phyloP scores from a whole-genome alignment of 2,888 invertebrate species.

The Cephus pygmeus region DNA sequence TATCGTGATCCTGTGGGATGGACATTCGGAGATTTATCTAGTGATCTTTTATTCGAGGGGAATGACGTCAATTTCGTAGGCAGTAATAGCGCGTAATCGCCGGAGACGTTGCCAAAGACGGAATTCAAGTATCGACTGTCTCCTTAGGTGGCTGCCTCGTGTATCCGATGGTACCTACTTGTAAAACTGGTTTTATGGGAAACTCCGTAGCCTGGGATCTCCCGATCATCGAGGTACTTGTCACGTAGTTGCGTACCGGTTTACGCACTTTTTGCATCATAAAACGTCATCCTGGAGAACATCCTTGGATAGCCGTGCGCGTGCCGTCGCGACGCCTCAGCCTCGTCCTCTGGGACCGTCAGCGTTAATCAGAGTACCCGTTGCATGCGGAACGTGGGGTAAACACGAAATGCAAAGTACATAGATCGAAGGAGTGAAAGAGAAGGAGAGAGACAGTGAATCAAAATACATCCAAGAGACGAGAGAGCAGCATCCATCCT shows the following conservation, averaged over 20 bases:
- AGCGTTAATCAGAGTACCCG: background rate
- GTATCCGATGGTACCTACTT: background rate
- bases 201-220: slow-evolving; percentile 10
- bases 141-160: slow-evolving; percentile 7
- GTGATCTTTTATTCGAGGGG: background rate
- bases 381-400: background rate
- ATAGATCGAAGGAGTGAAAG: background rate
- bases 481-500: background rate
- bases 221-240: slow-evolving; percentile 24
- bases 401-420: background rate
- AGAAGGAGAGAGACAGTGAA: background rate
- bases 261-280: background rate
- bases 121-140: slow-evolving; percentile 1
- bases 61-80: slow-evolving; percentile 1
- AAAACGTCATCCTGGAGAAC: background rate
- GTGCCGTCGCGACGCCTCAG: background rate
- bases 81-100: background rate
- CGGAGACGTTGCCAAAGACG: background rate
- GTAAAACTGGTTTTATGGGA: slow-evolving; percentile 34
- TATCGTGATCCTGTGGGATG: slow-evolving; percentile 2
- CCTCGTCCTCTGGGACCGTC: background rate
- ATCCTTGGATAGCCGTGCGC: background rate
- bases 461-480: slow-evolving; percentile 26
- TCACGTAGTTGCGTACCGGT: slow-evolving; percentile 12
- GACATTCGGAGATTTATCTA: background rate